Percentiles rank a stretch among this genome's conserved stretches.
Evolutionary conservation across 2,797 vertebrate species (phyloP).

Genomic region (Sorex maritimensis): DNA sequence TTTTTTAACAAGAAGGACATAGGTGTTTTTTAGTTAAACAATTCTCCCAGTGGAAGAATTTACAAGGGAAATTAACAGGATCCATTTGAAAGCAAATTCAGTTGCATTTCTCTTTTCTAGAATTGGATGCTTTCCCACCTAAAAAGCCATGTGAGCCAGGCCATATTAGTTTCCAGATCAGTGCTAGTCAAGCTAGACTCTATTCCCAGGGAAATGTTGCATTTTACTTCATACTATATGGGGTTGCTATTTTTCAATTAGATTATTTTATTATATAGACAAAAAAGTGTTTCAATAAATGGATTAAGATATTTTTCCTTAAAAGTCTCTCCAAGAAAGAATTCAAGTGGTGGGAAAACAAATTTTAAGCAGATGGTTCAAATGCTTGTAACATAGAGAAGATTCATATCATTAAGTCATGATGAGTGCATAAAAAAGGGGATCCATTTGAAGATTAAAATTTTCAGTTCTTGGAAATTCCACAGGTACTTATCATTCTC

Average conservation of each 20-base stretch:
- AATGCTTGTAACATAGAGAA: not conserved
- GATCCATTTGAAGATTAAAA: not conserved
- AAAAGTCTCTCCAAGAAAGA: conserved; percentile 38
- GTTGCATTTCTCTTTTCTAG: conserved; percentile 13
- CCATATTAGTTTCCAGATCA: not conserved
- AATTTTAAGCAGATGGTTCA: conserved; percentile 11
- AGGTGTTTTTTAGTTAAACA: conserved; percentile 42
- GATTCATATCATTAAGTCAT: not conserved
- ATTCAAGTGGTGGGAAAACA: conserved; percentile 36
- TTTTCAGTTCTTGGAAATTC: conserved; percentile 48
- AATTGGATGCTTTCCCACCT: not conserved
- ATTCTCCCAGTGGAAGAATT: conserved; percentile 37
- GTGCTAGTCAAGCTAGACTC: not conserved
- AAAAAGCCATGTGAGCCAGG: not conserved
- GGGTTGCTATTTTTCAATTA: not conserved
- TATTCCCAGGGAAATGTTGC: not conserved
- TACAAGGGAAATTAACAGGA: conserved; percentile 9
- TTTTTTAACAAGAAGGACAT: not conserved
- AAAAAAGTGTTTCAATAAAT: conserved; percentile 1
- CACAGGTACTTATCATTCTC: not conserved
- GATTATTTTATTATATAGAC: conserved; percentile 11
- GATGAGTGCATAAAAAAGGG: not conserved
- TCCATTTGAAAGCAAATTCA: conserved; percentile 35
- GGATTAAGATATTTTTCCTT: conserved; percentile 23
- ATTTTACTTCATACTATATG: not conserved